These are phyloP conservation scores for Calameuta pallipes DNA, from an alignment of 2,888 invertebrate species.

Conservation along the genomic window DNA sequence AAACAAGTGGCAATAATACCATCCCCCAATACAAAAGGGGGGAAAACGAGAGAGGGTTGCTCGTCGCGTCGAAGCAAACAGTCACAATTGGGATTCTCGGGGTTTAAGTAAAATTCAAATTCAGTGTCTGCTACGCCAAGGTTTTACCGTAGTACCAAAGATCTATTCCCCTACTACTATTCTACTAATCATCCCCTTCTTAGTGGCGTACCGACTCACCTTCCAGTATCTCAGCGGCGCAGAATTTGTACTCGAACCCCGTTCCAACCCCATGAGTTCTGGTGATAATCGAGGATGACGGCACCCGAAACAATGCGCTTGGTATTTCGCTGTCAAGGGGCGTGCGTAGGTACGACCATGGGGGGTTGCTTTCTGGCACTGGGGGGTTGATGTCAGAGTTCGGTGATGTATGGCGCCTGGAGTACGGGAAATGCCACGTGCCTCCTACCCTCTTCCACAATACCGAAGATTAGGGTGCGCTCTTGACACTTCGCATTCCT, in stretches of 20 bases:
- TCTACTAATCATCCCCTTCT: too few species aligned
- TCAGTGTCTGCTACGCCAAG: too few species aligned
- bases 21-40: constrained; percentile 7
- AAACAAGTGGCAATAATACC: constrained; percentile 27
- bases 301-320: constrained; percentile 57
- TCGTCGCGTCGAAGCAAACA: background rate
- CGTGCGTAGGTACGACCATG: constrained; percentile 33
- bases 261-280: too few species aligned
- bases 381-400: constrained; percentile 53
- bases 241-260: too few species aligned
- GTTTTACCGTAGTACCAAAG: too few species aligned
- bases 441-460: constrained; percentile 28
- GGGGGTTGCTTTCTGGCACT: constrained; percentile 11
- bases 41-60: background rate
- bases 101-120: too few species aligned
- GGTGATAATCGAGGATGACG: constrained; percentile 56
- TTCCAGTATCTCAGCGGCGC: too few species aligned
- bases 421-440: constrained; percentile 59
- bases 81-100: too few species aligned
- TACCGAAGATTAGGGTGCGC: constrained; percentile 44
- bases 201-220: too few species aligned
- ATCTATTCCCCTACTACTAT: too few species aligned
- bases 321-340: constrained; percentile 43
- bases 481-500: constrained; percentile 37
- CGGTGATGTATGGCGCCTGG: constrained; percentile 54